Evolutionary conservation across 2,113 vertebrate genomes (phyloP), one percentile per base, ranked within the genome.

Genomic region (Hassar affinis): DNA sequence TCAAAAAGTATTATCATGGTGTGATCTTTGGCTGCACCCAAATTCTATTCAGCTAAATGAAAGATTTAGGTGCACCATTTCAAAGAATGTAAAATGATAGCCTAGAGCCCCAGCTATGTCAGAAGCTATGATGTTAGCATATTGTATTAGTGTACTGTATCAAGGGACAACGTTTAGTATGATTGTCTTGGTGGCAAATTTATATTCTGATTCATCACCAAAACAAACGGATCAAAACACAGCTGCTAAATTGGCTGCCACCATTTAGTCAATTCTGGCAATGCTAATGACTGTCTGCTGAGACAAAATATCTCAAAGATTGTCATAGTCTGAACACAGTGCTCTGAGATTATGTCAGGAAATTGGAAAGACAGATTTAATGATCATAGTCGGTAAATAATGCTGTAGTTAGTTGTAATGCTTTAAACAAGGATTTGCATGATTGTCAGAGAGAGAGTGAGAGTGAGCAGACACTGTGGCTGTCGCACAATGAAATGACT

Each of bases 331-430:
- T 69, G 49, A 54, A 54, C 25, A 27, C 49, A 56, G 6, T 38
- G 4, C 2, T 1, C 12, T 42, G 47, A 33, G 80, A 38, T 25
- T 52, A 42, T 56, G 47, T 75, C 8, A 22, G 18, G n/a, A 72
- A 47, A 72, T n/a, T 18, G 27, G 22, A 57, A 72, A 56, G 51
- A 56, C 22, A 35, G 64, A 66, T 38, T 71, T 56, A 51, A 12
- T 71, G 25, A 71, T n/a, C 22, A 22, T 57, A 27, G 56, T 72
- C 35, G 20, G 6, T 81, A 57, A 80, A 81, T 81, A 72, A 81
- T 35, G 35, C 35, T 52, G 79, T 52, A 57, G 33, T 33, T 38
- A 20, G 33, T 17, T 56, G 11, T 14, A 47, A 72, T n/a, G 27
- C 4, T 54, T 49, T 79, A 45, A 57, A 72, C 35, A 76, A 27